Percentiles rank a stretch among this genome's conserved stretches.
Conservation (phyloP, 2,113 vertebrate genomes). For the Oxyura jamaicensis region DNA sequence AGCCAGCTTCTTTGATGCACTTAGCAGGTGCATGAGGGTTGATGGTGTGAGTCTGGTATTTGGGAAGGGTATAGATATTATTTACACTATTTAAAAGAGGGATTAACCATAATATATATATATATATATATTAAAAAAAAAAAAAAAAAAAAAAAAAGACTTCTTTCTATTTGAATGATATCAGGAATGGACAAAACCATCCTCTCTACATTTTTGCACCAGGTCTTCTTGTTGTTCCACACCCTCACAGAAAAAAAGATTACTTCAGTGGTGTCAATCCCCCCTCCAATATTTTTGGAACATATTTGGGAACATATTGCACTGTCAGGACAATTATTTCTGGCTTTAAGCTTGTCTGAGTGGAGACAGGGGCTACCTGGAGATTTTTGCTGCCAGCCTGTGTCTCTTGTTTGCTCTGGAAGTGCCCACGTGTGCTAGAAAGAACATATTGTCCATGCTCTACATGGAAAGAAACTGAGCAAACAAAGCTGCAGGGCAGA, state of each 20-base stretch:
- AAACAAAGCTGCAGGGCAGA: conserved; percentile 24
- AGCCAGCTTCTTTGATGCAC: background rate
- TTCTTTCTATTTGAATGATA: background rate
- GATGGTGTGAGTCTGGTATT: background rate
- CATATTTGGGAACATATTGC: background rate
- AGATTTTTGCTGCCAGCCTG: background rate
- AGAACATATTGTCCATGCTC: background rate
- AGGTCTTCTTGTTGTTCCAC: background rate
- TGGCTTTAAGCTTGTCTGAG: background rate
- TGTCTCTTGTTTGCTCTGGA: background rate
- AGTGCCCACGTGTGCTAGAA: background rate
- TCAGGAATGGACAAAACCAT: background rate
- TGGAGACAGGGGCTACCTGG: background rate
- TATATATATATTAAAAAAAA: too few species aligned
- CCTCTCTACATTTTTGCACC: background rate
- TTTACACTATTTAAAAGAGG: background rate
- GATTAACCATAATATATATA: too few species aligned
- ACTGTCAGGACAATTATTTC: background rate
- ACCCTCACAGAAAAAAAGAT: background rate
- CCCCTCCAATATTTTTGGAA: background rate
- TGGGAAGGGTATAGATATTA: background rate
- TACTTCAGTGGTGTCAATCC: background rate
- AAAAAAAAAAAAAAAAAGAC: background rate
- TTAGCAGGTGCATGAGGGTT: background rate
- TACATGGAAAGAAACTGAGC: background rate